Conservation (phyloP, 2,113 vertebrate genomes). For the Bujurquina vittata region DNA sequence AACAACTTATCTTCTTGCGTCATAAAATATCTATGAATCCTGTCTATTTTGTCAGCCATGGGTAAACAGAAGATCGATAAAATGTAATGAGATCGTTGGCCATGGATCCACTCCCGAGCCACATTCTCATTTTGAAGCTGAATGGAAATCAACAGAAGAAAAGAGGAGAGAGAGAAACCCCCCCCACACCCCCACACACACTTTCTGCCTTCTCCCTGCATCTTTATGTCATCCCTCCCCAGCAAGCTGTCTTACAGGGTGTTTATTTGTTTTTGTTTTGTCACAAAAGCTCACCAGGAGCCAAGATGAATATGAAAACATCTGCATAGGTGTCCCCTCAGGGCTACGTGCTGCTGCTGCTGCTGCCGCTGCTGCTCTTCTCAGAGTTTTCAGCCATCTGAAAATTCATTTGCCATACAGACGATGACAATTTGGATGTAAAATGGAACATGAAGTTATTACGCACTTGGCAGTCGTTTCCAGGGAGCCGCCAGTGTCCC, state of each 20-base stretch:
- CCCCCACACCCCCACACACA: too few relatives aligned
- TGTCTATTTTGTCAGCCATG: conserved; percentile 79
- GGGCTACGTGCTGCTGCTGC: conserved; percentile 29
- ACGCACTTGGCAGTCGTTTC: conserved; percentile 42
- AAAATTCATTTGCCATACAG: conserved; percentile 58
- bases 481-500: conserved; percentile 42
- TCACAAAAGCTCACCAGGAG: conserved; percentile 70
- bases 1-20: conserved; percentile 68
- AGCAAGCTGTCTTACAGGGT: conserved; percentile 65
- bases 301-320: conserved; percentile 75
- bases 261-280: conserved; percentile 74
- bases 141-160: conserved; percentile 43
- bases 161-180: not conserved
- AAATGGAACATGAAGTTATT: conserved; percentile 61
- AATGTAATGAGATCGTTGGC: conserved; percentile 70
- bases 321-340: conserved; percentile 66
- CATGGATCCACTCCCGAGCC: conserved; percentile 68
- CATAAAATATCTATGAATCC: conserved; percentile 78
- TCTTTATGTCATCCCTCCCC: conserved; percentile 44
- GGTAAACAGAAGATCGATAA: conserved; percentile 78
- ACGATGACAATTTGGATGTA: conserved; percentile 56
- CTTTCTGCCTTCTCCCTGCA: not conserved
- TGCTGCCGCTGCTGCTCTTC: conserved; percentile 20
- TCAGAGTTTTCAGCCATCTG: conserved; percentile 46
- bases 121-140: conserved; percentile 48